Base-by-base conservation (phyloP, 2,888 invertebrate species). In the Limenitis camilla region DNA sequence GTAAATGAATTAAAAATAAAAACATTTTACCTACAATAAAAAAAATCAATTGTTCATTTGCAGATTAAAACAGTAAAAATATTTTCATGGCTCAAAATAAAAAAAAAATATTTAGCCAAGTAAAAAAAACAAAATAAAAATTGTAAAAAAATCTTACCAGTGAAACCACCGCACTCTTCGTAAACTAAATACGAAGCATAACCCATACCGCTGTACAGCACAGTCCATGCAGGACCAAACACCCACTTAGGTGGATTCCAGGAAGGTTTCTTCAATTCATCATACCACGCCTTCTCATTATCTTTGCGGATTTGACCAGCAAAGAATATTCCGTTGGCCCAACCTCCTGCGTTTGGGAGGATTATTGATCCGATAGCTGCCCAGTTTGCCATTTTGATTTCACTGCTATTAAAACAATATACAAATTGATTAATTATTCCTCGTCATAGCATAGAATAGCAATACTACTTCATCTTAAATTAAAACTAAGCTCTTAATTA, bases 151-250 rank as follows among this genome's bases (percentile, higher is more conserved):
- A 36, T 33, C 65, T 71, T 64, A 89, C 90, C 92, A 61, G 86
- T 76, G 64, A 94, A 92, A 28, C 95, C 94, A 49, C 91, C 93
- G 1, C 94, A 93, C 65, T 94, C 93, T 55, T 91, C 89, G 83
- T 91, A 94, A 0, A 96, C 93, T 57, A 96, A 72, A 69, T 95
- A 96, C 0, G 95, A 95, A 8, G 95, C 94, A 65, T 94, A 95
- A 1, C 96, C 96, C 91, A 96, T 95, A 4, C 92, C 86, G 43
- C 91, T 90, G 74, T 96, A 96, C 4, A 96, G 76, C 0, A 88
- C 72, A 0, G 94, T 93, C 96, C 96, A 96, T 6, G 93, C 91
- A 0, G 95, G 94, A 0, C 89, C 93, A 71, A 96, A 96, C 1
- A 90, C 89, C 90, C 91, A 92, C 63, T 94, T 93, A 5, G 96